Percentiles rank a stretch among this genome's conserved stretches.
Conservation (phyloP, 2,797 vertebrate species). For the Carapus acus region DNA sequence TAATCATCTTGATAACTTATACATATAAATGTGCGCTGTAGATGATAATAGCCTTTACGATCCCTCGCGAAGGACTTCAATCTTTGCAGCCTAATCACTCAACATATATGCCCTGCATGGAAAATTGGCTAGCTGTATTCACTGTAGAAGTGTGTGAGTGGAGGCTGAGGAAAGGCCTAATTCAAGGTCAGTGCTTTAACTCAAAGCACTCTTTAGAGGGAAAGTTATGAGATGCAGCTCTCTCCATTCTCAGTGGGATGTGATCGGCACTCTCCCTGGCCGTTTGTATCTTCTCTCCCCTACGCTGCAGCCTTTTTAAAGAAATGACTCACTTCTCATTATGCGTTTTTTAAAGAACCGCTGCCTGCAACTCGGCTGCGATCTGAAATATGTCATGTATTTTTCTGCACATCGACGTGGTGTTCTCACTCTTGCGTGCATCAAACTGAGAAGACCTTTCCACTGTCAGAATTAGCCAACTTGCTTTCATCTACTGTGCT, state of each 20-base stretch:
- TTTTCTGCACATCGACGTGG: no score
- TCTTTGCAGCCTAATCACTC: slow-evolving; percentile 40
- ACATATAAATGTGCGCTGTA: no score
- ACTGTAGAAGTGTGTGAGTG: slow-evolving; percentile 23
- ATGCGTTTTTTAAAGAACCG: slow-evolving; percentile 30
- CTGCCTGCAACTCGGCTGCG: neutral
- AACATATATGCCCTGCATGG: slow-evolving; percentile 40
- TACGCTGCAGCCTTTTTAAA: slow-evolving; percentile 15
- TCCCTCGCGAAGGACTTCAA: slow-evolving; percentile 35
- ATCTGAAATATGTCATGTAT: neutral
- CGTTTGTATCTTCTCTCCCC: neutral
- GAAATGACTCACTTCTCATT: slow-evolving; percentile 32
- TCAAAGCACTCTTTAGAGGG: slow-evolving; percentile 34
- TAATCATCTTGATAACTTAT: no score
- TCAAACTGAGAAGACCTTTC: no score
- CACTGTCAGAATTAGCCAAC: no score
- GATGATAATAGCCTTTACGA: no score
- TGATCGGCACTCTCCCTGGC: slow-evolving; percentile 17
- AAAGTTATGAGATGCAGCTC: slow-evolving; percentile 27
- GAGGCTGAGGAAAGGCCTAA: slow-evolving; percentile 22
- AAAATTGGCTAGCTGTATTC: slow-evolving; percentile 43
- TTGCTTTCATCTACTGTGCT: no score
- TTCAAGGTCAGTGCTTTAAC: slow-evolving; percentile 44
- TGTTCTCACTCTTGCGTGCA: no score
- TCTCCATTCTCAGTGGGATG: slow-evolving; percentile 19